Base-by-base conservation (phyloP, 2,888 invertebrate species). In the Carpatolechia fugitivella region DNA sequence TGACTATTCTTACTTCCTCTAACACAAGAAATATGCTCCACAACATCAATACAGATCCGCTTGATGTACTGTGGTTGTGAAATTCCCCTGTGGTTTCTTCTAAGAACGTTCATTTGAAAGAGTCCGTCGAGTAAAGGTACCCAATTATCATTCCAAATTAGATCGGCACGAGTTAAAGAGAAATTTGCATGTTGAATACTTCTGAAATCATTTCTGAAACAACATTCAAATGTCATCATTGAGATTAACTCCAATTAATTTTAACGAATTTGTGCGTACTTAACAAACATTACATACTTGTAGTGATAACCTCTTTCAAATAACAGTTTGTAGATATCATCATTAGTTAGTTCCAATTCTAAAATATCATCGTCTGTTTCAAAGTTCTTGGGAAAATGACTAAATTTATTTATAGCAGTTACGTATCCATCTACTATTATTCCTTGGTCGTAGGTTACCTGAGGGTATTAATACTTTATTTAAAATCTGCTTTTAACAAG, bases 271-370 rank as follows among this genome's bases (percentile, higher is more conserved):
- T n/a, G n/a, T n/a, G n/a, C n/a, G n/a, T n/a, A n/a, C n/a, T n/a
- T n/a, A n/a, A n/a, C n/a, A n/a, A n/a, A n/a, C n/a, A n/a, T n/a
- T n/a, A n/a, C n/a, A n/a, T 8, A 74, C 75, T 61, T 62, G 56
- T 74, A 76, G 3, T 60, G 53, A 54, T 69, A 73, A 18, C 65
- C 66, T 52, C 63, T 60, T 50, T 66, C 68, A 33, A 56, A 58
- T 1, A 76, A 57, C 8, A 72, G 53, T 13, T 64, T 62, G 53
- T 76, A 76, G 48, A 76, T 53, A 35, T 71, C 70, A 16, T 69
- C 60, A 11, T 29, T 56, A 14, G 56, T 1, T 52, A 54, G 54
- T 62, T 48, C 60, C 54, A 54, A 55, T 62, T 48, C 60, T 55
- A 16, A 52, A 38, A 10, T 47, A 58, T 38, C 59, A 18, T 3